Evolutionary conservation across 2,888 invertebrate genomes (phyloP), one percentile per base, ranked within the genome.

Genomic region (Cyclophora punctaria): DNA sequence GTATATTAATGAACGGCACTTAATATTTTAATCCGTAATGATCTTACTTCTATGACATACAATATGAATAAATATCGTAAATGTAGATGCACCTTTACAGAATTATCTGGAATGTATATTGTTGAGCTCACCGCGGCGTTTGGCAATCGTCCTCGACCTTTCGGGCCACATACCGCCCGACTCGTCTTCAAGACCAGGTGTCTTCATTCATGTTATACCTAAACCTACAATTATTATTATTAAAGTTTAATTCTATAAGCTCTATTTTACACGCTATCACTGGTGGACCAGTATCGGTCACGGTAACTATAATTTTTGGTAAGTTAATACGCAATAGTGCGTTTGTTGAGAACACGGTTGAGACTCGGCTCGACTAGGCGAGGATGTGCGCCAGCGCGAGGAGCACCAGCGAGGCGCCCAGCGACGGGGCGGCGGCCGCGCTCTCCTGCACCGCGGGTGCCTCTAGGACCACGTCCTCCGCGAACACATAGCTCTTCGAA

Each of bases 401-500:
- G 56, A 83, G 60, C 59, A 74, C 55, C 59, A 85, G 52, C 34
- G 84, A 81, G 7, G 71, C 69, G 4, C 69, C 73, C 3, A 81
- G 59, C 35, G 75, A 66, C n/a, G 76, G 78, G 49, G 66, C 60
- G 3, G 74, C 63, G 3, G 74, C 63, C 4, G 80, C 80, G n/a
- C 76, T 74, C 33, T 69, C 76, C 7, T 73, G 67, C 44, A 58
- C 65, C 7, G 59, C 51, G 5, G 61, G 47, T n/a, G 49, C 37
- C 34, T 62, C 56, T 1, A 56, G 49, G 47, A 61, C 56, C 59
- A 82, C 46, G 40, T 85, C 83, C 48, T 85, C 86, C 41, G 77
- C 86, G 62, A 90, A 92, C 58, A 93, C 87, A 77, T 94, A 94
- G 67, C 91, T 93, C 71, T 90, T 90, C 34, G 90, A 84, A 0